phyloP scores from a whole-genome alignment of 2,113 vertebrate genomes.

The Paraplagusia blochii region DNA sequence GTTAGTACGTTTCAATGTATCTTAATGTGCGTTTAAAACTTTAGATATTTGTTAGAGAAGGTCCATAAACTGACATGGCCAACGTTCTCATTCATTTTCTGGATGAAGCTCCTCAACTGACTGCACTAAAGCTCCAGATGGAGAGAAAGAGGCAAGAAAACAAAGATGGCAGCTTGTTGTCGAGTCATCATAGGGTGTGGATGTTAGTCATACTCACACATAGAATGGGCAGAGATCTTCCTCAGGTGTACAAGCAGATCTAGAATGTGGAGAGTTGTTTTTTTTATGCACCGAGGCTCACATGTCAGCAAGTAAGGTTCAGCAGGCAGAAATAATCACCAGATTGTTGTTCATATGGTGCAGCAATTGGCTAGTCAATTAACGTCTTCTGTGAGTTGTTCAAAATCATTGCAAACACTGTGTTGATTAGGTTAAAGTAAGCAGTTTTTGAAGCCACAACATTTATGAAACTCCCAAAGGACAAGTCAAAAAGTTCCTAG shows the following conservation, averaged over 20 bases:
- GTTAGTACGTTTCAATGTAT: too few relatives aligned
- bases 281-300: constrained; percentile 83
- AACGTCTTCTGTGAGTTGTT: too few relatives aligned
- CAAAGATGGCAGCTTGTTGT: constrained; percentile 59
- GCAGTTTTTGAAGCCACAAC: too few relatives aligned
- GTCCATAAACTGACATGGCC: neutral
- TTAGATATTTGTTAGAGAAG: neutral
- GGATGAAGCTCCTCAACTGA: constrained; percentile 73
- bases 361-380: neutral
- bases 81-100: constrained; percentile 54
- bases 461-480: neutral
- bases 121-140: constrained; percentile 56
- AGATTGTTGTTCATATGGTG: neutral
- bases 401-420: too few relatives aligned
- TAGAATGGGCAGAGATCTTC: constrained; percentile 92
- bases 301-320: constrained; percentile 78
- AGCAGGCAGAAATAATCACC: constrained; percentile 52
- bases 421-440: too few relatives aligned
- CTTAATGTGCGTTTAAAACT: neutral
- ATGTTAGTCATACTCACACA: constrained; percentile 94
- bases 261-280: constrained; percentile 90
- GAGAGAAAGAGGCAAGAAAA: constrained; percentile 25
- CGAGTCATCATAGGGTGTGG: constrained; percentile 62
- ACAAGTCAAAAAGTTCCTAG: too few relatives aligned
- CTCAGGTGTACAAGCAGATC: constrained; percentile 92